phyloP scores from a whole-genome alignment of 2,888 invertebrate genomes.

The Lobophora halterata region DNA sequence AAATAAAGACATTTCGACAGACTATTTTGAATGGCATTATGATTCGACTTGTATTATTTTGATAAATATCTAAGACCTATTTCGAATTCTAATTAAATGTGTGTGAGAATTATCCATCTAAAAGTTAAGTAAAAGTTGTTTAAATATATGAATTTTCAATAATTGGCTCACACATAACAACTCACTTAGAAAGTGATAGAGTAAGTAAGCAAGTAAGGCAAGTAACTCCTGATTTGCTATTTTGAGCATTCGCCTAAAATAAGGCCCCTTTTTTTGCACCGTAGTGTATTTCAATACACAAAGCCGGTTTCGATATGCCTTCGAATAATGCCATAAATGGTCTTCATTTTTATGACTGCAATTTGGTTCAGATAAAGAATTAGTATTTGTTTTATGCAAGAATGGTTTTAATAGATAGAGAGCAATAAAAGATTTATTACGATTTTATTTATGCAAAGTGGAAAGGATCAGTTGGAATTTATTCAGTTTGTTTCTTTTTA shows the following conservation, averaged over 20 bases:
- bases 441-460: slow-evolving; percentile 32
- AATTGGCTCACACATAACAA: too few species aligned
- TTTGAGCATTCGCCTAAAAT: neutral
- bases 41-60: slow-evolving; percentile 25
- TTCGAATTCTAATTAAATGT: slow-evolving; percentile 15
- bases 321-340: slow-evolving; percentile 75
- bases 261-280: slow-evolving; percentile 41
- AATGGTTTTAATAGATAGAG: slow-evolving; percentile 53
- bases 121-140: too few species aligned
- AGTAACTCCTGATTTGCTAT: neutral
- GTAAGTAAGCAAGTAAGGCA: too few species aligned
- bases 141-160: too few species aligned
- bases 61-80: slow-evolving; percentile 24
- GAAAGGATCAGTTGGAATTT: slow-evolving; percentile 20
- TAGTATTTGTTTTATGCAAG: slow-evolving; percentile 76
- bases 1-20: slow-evolving; percentile 36
- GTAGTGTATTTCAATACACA: slow-evolving; percentile 57
- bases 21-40: slow-evolving; percentile 32
- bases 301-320: slow-evolving; percentile 73
- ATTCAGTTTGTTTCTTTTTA: slow-evolving; percentile 7
- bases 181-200: too few species aligned
- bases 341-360: slow-evolving; percentile 75
- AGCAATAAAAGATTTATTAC: slow-evolving; percentile 36
- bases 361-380: slow-evolving; percentile 66
- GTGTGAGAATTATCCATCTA: slow-evolving; percentile 4